Percentiles rank a stretch among this genome's conserved stretches.
phyloP scores from a whole-genome alignment of 2,113 vertebrate genomes.

The Oenanthe oenanthe region DNA sequence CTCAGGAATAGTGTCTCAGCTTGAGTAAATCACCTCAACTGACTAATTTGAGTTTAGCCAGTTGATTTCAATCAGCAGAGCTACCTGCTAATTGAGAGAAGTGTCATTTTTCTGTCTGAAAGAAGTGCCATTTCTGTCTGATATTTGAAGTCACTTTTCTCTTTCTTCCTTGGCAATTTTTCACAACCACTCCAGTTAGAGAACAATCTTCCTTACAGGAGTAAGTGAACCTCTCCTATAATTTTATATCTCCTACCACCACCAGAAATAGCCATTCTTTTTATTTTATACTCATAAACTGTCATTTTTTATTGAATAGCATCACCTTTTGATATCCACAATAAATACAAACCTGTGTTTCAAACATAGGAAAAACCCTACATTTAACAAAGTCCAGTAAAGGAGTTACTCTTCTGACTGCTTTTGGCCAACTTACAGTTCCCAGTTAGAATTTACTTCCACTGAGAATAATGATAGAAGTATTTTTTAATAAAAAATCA shows the following conservation, averaged over 20 bases:
- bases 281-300: not conserved
- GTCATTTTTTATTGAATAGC: not conserved
- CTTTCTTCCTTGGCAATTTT: not conserved
- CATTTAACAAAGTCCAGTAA: not conserved
- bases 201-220: not conserved
- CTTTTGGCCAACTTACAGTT: not conserved
- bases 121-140: not conserved
- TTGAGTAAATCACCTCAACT: not conserved
- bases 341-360: not conserved
- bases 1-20: not conserved
- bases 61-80: not conserved
- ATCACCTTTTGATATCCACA: not conserved
- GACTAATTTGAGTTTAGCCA: not conserved
- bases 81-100: not conserved
- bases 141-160: not conserved
- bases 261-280: not conserved
- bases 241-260: not conserved
- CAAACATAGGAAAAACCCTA: fast-evolving
- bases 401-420: not conserved
- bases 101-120: not conserved
- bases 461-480: not conserved
- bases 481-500: not conserved
- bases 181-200: not conserved
- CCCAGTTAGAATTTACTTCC: not conserved
- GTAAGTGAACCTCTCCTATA: not conserved